Conservation (phyloP, 2,797 vertebrate genomes). For the Rhyacichthys aspro region DNA sequence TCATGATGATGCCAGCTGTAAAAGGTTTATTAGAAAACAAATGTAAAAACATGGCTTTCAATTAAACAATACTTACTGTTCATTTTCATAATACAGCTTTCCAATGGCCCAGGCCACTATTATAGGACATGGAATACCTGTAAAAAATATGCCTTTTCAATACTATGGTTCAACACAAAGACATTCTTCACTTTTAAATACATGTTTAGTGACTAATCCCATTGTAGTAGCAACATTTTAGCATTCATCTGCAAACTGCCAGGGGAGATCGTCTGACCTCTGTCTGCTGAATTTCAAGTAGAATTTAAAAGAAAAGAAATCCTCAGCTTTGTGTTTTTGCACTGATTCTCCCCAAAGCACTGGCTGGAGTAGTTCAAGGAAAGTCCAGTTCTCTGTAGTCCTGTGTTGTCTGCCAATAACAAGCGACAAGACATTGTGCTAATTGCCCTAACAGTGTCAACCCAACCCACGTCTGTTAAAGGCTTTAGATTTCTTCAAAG, state of each 20-base stretch:
- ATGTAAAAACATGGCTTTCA: neutral
- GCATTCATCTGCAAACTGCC: neutral
- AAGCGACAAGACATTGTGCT: neutral
- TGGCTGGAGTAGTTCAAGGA: constrained; percentile 1
- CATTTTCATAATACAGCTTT: constrained; percentile 94
- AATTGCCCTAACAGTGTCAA: constrained; percentile 5
- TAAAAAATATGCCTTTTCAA: neutral
- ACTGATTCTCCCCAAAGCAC: neutral
- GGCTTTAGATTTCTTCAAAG: neutral
- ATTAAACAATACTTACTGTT: constrained; percentile 86
- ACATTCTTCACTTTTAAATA: no score
- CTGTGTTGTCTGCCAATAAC: neutral
- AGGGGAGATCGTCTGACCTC: neutral
- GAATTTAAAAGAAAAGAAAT: neutral
- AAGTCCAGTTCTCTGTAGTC: neutral
- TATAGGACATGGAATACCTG: constrained; percentile 95
- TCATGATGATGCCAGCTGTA: no score
- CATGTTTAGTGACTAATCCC: neutral
- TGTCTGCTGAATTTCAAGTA: constrained; percentile 5
- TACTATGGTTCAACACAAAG: neutral
- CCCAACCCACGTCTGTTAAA: neutral
- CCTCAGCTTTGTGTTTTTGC: constrained; percentile 3
- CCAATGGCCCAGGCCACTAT: constrained; percentile 93
- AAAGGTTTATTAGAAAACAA: no score
- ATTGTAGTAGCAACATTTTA: neutral